A percentile compares a stretch with the other conserved stretches of the same genome.
These are phyloP conservation scores for Lithobates pipiens DNA, from an alignment of 2,797 vertebrate species.

Conservation along the genomic window DNA sequence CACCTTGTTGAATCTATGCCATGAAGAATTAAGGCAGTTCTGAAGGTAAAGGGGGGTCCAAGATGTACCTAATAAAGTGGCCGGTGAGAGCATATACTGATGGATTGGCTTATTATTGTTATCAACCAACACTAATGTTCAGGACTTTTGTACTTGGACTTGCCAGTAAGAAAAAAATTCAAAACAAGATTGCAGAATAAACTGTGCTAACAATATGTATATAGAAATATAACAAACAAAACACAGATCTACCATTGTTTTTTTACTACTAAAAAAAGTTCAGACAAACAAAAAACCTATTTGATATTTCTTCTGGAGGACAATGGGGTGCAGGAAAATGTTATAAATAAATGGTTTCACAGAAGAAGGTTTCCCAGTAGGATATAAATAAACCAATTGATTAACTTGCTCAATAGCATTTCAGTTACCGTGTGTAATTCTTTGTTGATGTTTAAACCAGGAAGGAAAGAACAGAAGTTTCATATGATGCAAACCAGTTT, in stretches of 20 bases:
- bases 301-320: not conserved
- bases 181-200: not conserved
- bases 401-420: not conserved
- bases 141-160: no score
- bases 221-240: no score
- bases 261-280: not conserved
- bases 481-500: no score
- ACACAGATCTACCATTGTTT: not conserved
- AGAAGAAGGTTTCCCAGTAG: not conserved
- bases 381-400: not conserved
- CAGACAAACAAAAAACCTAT: not conserved
- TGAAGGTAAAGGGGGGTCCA: no score
- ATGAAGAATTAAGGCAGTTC: no score
- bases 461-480: no score
- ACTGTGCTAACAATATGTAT: not conserved
- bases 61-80: no score
- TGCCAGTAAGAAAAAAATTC: not conserved
- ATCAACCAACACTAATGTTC: no score
- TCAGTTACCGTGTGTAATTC: not conserved
- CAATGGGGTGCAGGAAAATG: not conserved
- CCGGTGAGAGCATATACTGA: no score
- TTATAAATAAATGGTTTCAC: not conserved
- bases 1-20: no score
- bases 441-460: no score
- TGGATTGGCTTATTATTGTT: no score